Conservation (phyloP, 2,113 vertebrate species). For the Desmodus rotundus region DNA sequence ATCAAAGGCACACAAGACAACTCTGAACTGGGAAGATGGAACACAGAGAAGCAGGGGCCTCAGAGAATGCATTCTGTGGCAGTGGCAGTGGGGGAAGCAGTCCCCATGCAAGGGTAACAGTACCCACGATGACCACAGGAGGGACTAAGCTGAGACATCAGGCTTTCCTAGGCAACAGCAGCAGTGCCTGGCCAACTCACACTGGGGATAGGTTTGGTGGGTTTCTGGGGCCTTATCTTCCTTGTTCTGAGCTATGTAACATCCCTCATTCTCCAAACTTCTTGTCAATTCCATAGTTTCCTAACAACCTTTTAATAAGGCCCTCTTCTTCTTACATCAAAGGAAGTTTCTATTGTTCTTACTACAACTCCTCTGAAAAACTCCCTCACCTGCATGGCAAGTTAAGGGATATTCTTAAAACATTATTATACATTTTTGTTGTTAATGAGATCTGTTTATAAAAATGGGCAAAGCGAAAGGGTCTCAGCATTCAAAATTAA, state of each 20-base stretch:
- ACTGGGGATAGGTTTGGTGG: not conserved
- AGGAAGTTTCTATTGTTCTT: not conserved
- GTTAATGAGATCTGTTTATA: not conserved
- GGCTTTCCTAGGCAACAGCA: fast-evolving
- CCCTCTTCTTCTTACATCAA: not conserved
- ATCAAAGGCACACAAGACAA: not conserved
- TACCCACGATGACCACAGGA: not conserved
- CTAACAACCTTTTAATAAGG: not conserved
- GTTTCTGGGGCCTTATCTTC: not conserved
- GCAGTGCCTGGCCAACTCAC: fast-evolving
- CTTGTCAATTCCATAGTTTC: not conserved
- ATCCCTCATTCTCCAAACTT: not conserved
- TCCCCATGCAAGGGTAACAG: not conserved
- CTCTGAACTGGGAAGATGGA: not conserved
- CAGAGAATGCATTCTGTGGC: not conserved
- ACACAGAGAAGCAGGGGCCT: too few species aligned
- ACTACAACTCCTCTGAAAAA: not conserved
- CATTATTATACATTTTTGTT: not conserved
- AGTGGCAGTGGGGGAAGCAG: fast-evolving
- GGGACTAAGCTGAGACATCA: fast-evolving
- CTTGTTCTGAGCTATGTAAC: not conserved
- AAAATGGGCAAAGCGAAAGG: not conserved
- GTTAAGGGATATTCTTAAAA: not conserved
- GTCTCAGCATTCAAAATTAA: not conserved
- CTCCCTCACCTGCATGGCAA: not conserved